phyloP scores from a whole-genome alignment of 2,797 vertebrate species.

The Brotula barbata region DNA sequence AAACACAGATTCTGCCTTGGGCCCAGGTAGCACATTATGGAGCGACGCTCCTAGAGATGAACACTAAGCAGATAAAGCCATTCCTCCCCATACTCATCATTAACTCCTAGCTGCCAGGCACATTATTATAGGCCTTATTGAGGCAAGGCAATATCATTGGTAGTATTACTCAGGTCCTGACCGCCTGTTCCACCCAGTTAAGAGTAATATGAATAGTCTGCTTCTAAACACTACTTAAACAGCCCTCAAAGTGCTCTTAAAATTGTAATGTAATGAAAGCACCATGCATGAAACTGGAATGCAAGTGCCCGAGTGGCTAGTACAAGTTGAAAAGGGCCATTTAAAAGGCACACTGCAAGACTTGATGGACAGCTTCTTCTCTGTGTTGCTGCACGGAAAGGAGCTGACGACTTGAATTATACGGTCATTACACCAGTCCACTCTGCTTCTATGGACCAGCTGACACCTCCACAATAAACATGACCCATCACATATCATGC shows the following conservation, averaged over 20 bases:
- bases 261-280: constrained; percentile 69
- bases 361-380: constrained; percentile 66
- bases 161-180: constrained; percentile 57
- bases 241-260: constrained; percentile 63
- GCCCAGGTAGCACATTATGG: constrained; percentile 82
- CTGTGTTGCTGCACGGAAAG: constrained; percentile 58
- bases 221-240: constrained; percentile 69
- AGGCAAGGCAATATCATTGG: constrained; percentile 52
- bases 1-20: constrained; percentile 86
- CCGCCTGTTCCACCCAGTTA: constrained; percentile 67
- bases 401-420: constrained; percentile 75
- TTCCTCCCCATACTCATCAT: constrained; percentile 81
- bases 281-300: constrained; percentile 62
- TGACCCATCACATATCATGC: constrained; percentile 57
- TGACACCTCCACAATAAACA: constrained; percentile 70
- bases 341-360: constrained; percentile 48
- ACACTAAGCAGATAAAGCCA: constrained; percentile 78
- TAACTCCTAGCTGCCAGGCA: constrained; percentile 68
- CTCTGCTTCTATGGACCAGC: constrained; percentile 49
- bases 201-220: constrained; percentile 54
- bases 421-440: constrained; percentile 58
- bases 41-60: constrained; percentile 78
- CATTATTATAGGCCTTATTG: constrained; percentile 53
- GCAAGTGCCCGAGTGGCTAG: constrained; percentile 44
- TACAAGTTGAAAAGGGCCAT: constrained; percentile 53